Conservation (phyloP, 2,797 vertebrate species). For the Platyrinchus mystaceus region DNA sequence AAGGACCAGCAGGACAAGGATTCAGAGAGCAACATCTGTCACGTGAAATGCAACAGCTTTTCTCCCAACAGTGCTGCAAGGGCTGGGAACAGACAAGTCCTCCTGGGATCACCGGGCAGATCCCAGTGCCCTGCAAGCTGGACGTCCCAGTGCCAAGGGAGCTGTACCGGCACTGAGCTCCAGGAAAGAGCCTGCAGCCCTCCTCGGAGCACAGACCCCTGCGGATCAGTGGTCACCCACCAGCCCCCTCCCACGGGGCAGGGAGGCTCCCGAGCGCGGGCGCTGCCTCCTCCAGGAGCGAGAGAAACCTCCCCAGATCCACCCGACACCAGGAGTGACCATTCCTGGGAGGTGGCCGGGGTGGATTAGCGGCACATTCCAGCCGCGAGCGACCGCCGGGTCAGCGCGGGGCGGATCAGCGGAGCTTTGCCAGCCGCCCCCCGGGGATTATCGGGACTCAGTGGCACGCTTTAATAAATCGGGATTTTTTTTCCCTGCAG, state of each 20-base stretch:
- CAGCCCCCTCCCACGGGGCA: not conserved
- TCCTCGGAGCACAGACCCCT: not conserved
- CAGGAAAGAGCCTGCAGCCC: not conserved
- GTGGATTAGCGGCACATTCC: not conserved
- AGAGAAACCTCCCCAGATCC: rapidly evolving
- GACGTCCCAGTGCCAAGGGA: not conserved
- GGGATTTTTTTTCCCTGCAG: not conserved
- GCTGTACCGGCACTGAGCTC: rapidly evolving
- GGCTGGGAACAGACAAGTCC: not conserved
- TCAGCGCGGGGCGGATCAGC: not conserved
- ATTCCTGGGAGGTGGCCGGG: rapidly evolving
- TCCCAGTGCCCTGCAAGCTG: not conserved
- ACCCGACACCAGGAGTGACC: not conserved
- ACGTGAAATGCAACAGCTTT: not conserved
- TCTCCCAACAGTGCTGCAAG: rapidly evolving
- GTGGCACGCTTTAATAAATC: not conserved
- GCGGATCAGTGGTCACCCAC: not conserved
- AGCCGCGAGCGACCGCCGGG: rapidly evolving
- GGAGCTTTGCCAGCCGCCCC: not conserved
- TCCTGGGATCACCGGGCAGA: not conserved
- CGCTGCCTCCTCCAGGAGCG: rapidly evolving
- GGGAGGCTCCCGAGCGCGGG: rapidly evolving
- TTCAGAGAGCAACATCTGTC: not conserved
- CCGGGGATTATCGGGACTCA: not conserved
- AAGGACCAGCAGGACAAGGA: not conserved